Base-by-base conservation (phyloP, 2,113 vertebrate genomes). In the Clarias gariepinus region DNA sequence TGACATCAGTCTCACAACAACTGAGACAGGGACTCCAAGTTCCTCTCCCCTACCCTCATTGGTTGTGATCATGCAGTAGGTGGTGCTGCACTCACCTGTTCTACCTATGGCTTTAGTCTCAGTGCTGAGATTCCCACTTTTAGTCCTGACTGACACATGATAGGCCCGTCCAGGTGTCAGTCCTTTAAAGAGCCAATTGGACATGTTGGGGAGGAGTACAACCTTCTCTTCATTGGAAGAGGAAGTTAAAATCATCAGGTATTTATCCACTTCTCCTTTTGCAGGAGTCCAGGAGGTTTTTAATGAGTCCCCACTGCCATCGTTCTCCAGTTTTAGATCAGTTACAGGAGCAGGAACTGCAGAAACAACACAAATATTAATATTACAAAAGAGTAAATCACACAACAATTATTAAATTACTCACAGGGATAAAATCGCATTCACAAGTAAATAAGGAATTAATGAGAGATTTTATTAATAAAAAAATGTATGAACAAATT, bases 281-380 rank as follows among this genome's bases (percentile, higher is more conserved):
- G 97, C 95, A 82, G 87, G 91, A 85, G 77, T 90, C 98, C 98
- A 99, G 83, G 92, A 94, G 61, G 95, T 96, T 90, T 89, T 93
- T 73, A 99, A 94, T 88, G 92, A 55, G 33, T 95, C 93, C 21
- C 88, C 89, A 89, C 93, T 95, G 91, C 92, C 95, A 4, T 95
- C 92, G 0, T 94, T 96, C 85, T 93, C 92, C 85, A 98, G 93
- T 0, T 52, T 93, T 92, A 99, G 91, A 89, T 92, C 85, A 36
- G 94, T 91, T 60, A 98, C 97, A n/a, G 91, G 90, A 63, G 92
- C 95, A 69, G 98, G 97, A 61, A 89, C 71, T 53, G 23, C 23
- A 25, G 3, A 53, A 47, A 77, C 74, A 77, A 41, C 47, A 53
- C 47, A 53, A 23, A 55, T n/a, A 12, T 64, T n/a, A 12, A 64